Base-by-base conservation (phyloP, 2,113 vertebrate species). In the Smithornis capensis region DNA sequence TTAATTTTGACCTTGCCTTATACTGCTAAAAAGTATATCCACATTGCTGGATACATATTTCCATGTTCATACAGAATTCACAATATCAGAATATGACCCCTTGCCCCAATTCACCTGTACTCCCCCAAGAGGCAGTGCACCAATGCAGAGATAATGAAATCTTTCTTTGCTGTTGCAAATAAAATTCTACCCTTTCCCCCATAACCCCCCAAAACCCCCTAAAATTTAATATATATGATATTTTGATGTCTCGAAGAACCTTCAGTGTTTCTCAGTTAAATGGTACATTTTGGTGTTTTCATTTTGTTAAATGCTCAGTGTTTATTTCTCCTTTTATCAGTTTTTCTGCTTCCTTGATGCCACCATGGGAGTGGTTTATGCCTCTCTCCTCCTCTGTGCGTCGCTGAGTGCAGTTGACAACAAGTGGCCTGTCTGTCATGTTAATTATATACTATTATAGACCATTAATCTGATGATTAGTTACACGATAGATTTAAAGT, bases 401-500 rank as follows among this genome's bases (percentile, higher is more conserved):
- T 92, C 25, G 8, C 95, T 62, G 89, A 92, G 76, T 69, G 63
- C 38, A 18, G 49, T 31, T 84, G 91, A 97, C 87, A 93, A 53
- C 67, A 60, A 96, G 80, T 83, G 94, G 83, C 77, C 95, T 97
- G 95, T 91, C 88, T 90, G 89, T 97, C 95, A 95, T 14, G 49
- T 96, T 97, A 96, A 98, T 98, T 94, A 85, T 85, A 91, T 95
- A 78, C 81, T 96, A 96, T 97, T 96, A 97, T 94, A 96, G 68
- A 90, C 74, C 83, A 63, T 95, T 97, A 97, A 97, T 97, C 93
- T 95, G 90, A 95, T 95, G 91, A 94, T 96, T 97, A 97, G 97
- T 96, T 96, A 87, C 65, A 35, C 0, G 35, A 95, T 93, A 97
- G 95, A 83, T 87, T 97, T 96, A 90, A 84, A 89, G 60, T 82